Percentiles rank a stretch among this genome's conserved stretches.
Conservation (phyloP, 2,888 invertebrate genomes). For the Tachina lurida region DNA sequence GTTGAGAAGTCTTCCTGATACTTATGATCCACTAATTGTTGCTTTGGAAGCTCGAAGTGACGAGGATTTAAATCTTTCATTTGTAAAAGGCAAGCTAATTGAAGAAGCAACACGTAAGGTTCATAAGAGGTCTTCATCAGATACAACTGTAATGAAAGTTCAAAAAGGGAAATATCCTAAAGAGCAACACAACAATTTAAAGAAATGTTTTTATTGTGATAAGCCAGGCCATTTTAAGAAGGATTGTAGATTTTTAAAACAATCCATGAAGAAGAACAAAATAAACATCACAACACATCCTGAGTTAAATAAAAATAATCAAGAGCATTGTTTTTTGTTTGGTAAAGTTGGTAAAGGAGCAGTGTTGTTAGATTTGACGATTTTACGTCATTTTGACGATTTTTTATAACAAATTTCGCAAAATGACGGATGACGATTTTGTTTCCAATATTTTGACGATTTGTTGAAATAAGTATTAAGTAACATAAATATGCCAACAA, state of each 20-base stretch:
- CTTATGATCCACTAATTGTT: constrained; percentile 35
- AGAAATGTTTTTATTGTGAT: constrained; percentile 12
- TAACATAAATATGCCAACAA: too few relatives aligned
- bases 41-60: constrained; percentile 22
- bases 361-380: too few relatives aligned
- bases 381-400: too few relatives aligned
- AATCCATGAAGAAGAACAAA: constrained; percentile 7
- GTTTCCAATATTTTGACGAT: too few relatives aligned
- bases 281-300: constrained; percentile 25
- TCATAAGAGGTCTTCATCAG: neutral
- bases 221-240: constrained; percentile 38
- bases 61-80: neutral
- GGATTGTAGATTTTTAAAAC: constrained; percentile 40
- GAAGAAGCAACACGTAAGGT: neutral
- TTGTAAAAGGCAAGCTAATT: constrained; percentile 24
- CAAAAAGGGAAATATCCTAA: neutral
- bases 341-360: neutral
- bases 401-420: too few relatives aligned
- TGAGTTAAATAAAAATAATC: neutral
- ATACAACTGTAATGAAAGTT: constrained; percentile 38
- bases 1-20: constrained; percentile 14
- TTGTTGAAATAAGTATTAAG: too few relatives aligned
- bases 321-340: constrained; percentile 26
- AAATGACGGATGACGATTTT: too few relatives aligned
- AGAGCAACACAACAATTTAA: neutral